Conservation (phyloP, 2,888 invertebrate genomes). For the Calliphora vomitoria region DNA sequence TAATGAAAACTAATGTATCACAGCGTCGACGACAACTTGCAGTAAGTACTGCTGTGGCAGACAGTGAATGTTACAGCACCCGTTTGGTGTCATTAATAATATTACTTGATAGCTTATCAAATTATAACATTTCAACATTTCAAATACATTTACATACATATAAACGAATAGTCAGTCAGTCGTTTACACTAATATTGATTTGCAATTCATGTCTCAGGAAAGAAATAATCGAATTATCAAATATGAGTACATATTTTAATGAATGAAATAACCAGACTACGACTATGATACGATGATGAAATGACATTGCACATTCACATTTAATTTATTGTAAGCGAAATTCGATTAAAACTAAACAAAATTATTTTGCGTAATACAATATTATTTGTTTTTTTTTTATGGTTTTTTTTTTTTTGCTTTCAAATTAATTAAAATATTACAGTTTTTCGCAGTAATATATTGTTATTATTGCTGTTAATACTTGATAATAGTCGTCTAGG, state of each 20-base stretch:
- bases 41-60: background rate
- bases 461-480: too few relatives aligned
- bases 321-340: constrained; percentile 1
- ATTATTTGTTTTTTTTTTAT: too few relatives aligned
- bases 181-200: constrained; percentile 33
- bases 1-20: constrained; percentile 54
- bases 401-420: too few relatives aligned
- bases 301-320: background rate
- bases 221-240: constrained; percentile 35
- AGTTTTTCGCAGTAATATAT: too few relatives aligned
- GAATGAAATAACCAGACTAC: constrained; percentile 16
- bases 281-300: background rate
- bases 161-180: constrained; percentile 6
- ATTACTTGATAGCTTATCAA: constrained; percentile 41
- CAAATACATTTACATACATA: constrained; percentile 18
- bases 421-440: too few relatives aligned
- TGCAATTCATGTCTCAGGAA: constrained; percentile 28
- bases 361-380: too few relatives aligned
- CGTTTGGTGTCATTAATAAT: constrained; percentile 33
- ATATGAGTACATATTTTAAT: background rate
- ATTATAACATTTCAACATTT: constrained; percentile 16
- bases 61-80: background rate
- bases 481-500: too few relatives aligned
- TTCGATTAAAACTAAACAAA: too few relatives aligned
- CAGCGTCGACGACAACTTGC: background rate